Evolutionary conservation across 2,797 vertebrate species (phyloP), one percentile per base, ranked within the genome.

Genomic region (Xenopus petersii): DNA sequence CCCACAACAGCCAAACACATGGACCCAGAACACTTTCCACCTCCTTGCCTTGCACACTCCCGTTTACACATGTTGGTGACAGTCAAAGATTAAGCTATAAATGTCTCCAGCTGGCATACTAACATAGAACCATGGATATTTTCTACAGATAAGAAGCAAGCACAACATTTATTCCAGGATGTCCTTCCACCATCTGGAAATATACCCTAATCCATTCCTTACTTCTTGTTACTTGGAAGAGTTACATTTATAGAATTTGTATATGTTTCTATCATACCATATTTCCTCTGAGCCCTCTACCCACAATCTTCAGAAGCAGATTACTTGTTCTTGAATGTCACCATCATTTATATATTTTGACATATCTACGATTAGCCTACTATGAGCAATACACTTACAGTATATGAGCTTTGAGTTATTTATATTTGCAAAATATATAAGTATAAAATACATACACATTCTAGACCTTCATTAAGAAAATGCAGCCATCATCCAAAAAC

Each of bases 1-100:
- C 70, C 70, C 62, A 46, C 46, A n/a, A 36, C 46, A 63, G 70
- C 59, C 70, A 71, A 63, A 70, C 47, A 51, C 59, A 16, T 6
- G 51, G 15, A 36, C 13, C 16, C 21, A 59, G 59, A 71, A 59
- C 17, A 42, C 55, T 70, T 55, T 58, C 55, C 51, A 51, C 62
- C 64, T 47, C 64, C 64, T n/a, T 65, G 36, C 10, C 24, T 55
- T 26, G 13, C 12, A 67, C 13, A 59, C 33, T 47, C 36, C 36
- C 12, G 16, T 15, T 64, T 46, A 64, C 62, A 64, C 58, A 33
- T 24, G 61, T 8, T 64, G 61, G 33, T 64, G 62, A 64, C 62
- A 64, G 62, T 36, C 12, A 47, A 15, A 46, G 62, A 64, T 64
- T 64, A 46, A n/a, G 15, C 36, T 16, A 8, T 64, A 17, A 64